Percentiles rank a stretch among this genome's conserved stretches.
Conservation (phyloP, 2,888 invertebrate species). For the Pyrrhia umbra region DNA sequence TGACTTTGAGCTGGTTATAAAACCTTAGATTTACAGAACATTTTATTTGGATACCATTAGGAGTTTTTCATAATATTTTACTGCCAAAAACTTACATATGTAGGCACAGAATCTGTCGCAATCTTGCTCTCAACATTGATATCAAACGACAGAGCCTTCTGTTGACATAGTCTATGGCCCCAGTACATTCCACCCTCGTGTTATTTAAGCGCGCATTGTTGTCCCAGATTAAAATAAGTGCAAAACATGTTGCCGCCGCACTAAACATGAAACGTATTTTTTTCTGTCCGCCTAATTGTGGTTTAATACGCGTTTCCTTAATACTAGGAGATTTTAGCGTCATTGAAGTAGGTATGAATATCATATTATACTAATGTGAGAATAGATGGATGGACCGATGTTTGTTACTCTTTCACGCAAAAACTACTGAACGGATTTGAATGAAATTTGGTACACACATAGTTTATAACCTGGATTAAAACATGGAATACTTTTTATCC, state of each 20-base stretch:
- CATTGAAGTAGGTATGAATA: constrained; percentile 29
- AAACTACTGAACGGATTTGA: too few relatives aligned
- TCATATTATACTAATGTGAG: too few relatives aligned
- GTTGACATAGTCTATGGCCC: fast-evolving
- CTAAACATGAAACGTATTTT: constrained; percentile 59
- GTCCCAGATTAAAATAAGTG: constrained; percentile 62
- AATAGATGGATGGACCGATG: too few relatives aligned
- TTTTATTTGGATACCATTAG: too few relatives aligned
- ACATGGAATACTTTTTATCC: too few relatives aligned
- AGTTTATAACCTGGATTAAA: too few relatives aligned
- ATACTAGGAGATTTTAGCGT: background rate
- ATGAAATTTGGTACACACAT: too few relatives aligned
- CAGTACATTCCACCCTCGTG: constrained; percentile 49
- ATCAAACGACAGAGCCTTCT: constrained; percentile 20
- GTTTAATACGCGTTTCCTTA: constrained; percentile 64
- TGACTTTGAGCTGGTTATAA: too few relatives aligned
- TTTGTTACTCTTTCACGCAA: too few relatives aligned
- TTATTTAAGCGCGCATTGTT: constrained; percentile 62
- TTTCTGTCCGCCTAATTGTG: constrained; percentile 56
- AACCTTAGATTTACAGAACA: too few relatives aligned
- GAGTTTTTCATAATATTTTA: too few relatives aligned
- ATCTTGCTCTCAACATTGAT: background rate
- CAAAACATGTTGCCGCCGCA: constrained; percentile 53
- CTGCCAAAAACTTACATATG: too few relatives aligned
- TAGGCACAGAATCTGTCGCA: background rate